These are phyloP conservation scores for Neelides folsomi DNA, from an alignment of 2,888 invertebrate species.

Conservation along the genomic window DNA sequence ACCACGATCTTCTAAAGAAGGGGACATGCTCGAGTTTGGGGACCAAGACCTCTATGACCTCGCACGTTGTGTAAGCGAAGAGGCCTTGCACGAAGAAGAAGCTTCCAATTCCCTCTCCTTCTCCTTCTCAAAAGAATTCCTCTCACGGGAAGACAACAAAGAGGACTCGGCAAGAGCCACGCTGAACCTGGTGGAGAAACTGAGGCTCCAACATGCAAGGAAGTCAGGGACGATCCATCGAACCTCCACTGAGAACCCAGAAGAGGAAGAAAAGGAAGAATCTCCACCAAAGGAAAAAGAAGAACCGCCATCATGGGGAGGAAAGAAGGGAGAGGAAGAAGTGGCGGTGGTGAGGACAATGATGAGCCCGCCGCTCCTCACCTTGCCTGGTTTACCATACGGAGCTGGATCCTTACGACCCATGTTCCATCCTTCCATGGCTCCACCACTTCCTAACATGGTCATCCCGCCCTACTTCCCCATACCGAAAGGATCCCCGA, in stretches of 20 bases:
- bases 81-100: constrained; percentile 19
- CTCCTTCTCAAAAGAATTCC: constrained; percentile 50
- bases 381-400: neutral
- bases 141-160: constrained; percentile 63
- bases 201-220: constrained; percentile 57
- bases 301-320: too few species aligned
- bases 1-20: constrained; percentile 15
- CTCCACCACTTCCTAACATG: constrained; percentile 1
- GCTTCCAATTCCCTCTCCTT: constrained; percentile 40
- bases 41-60: constrained; percentile 32
- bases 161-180: constrained; percentile 74
- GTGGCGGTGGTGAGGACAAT: neutral
- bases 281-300: constrained; percentile 1
- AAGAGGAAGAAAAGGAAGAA: constrained; percentile 10
- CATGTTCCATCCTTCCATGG: constrained; percentile 5
- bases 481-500: neutral
- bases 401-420: neutral
- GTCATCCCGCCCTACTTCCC: constrained; percentile 3
- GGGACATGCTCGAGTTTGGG: constrained; percentile 31
- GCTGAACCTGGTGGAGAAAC: constrained; percentile 66
- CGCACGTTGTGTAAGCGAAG: constrained; percentile 30
- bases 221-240: constrained; percentile 41
- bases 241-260: constrained; percentile 24
- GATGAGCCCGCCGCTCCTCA: neutral
- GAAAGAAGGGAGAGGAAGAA: neutral